phyloP scores from a whole-genome alignment of 1,140 invertebrate species.

The Campoletis sonorensis region DNA sequence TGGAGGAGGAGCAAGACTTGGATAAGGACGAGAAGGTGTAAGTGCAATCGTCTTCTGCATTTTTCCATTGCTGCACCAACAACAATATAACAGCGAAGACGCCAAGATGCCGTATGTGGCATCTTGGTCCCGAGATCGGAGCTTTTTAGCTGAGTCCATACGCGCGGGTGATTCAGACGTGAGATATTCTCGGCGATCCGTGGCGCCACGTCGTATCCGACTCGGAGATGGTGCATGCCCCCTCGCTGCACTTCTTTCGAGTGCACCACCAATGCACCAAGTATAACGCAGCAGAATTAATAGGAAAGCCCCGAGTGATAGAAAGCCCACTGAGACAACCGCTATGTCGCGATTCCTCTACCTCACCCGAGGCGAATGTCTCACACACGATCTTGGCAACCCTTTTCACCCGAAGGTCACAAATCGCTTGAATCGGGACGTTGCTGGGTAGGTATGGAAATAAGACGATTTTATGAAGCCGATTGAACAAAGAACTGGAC shows the following conservation, averaged over 20 bases:
- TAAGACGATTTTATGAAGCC: too few species aligned
- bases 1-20: slow-evolving; percentile 1
- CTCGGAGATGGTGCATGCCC: slow-evolving; percentile 37
- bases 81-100: slow-evolving; percentile 12
- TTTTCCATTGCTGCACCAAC: slow-evolving; percentile 18
- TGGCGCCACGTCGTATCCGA: slow-evolving; percentile 67
- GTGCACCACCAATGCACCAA: slow-evolving; percentile 2
- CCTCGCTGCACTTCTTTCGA: slow-evolving; percentile 62
- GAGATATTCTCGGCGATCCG: slow-evolving; percentile 66
- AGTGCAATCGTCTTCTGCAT: slow-evolving; percentile 9
- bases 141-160: slow-evolving; percentile 38
- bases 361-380: background rate
- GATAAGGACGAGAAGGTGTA: slow-evolving; percentile 16
- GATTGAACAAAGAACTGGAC: too few species aligned
- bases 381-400: slow-evolving; percentile 22
- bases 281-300: slow-evolving; percentile 39
- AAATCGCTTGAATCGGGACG: background rate
- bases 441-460: background rate
- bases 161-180: slow-evolving; percentile 65
- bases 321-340: slow-evolving; percentile 35
- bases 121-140: slow-evolving; percentile 10
- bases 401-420: background rate
- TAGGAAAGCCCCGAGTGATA: slow-evolving; percentile 42
- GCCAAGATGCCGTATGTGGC: slow-evolving; percentile 18
- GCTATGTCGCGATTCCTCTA: slow-evolving; percentile 31